Percentiles rank a stretch among this genome's conserved stretches.
phyloP scores from a whole-genome alignment of 2,113 vertebrate species.

The Muntiacus reevesi region DNA sequence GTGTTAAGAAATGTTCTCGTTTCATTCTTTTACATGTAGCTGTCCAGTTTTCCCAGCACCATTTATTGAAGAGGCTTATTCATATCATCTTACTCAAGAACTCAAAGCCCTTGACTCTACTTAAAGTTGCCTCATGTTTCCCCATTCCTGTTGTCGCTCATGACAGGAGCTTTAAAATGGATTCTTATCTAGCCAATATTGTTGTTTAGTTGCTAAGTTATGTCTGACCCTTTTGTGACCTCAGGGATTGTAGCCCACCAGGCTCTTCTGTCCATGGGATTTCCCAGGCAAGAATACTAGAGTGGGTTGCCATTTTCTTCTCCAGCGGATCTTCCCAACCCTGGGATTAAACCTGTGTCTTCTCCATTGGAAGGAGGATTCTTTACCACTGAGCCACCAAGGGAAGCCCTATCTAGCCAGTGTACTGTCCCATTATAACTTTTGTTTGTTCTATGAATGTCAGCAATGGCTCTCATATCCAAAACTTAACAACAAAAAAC shows the following conservation, averaged over 20 bases:
- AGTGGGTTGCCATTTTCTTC: neutral
- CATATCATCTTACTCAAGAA: neutral
- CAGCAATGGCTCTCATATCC: neutral
- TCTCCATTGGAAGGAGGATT: neutral
- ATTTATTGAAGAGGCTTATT: neutral
- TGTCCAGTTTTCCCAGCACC: neutral
- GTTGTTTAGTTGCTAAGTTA: neutral
- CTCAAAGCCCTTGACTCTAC: neutral
- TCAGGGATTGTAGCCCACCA: neutral
- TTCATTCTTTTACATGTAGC: neutral
- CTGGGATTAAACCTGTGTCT: neutral
- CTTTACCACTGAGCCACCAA: neutral
- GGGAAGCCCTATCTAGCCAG: neutral
- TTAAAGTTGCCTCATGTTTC: neutral
- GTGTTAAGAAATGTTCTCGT: neutral
- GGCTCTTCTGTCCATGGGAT: neutral
- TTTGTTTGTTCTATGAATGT: neutral
- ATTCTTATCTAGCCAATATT: neutral
- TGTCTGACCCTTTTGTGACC: neutral
- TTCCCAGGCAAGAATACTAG: neutral
- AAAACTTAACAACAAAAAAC: neutral
- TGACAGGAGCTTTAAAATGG: neutral
- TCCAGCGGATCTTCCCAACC: neutral
- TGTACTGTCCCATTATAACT: neutral
- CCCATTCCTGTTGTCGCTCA: neutral